These are phyloP conservation scores for Pomacea maculata DNA, from an alignment of 1,140 invertebrate species.

Conservation along the genomic window DNA sequence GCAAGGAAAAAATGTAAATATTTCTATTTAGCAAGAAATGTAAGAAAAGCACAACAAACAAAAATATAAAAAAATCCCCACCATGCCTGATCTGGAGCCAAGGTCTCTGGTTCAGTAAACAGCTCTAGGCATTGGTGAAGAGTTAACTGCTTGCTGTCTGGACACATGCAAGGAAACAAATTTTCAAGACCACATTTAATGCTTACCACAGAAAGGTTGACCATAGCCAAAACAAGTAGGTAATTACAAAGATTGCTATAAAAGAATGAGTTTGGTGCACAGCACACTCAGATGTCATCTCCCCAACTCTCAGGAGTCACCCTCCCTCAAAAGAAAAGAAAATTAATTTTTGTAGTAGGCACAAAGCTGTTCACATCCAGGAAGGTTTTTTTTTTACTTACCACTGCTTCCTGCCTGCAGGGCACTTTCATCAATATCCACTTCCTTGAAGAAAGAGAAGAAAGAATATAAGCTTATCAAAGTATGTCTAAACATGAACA, in stretches of 20 bases:
- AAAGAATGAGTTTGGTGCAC: too few species aligned
- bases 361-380: too few species aligned
- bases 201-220: not conserved
- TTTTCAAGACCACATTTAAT: not conserved
- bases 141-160: constrained; percentile 55
- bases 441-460: not conserved
- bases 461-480: not conserved
- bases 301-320: too few species aligned
- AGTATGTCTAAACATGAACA: not conserved
- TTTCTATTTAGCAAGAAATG: not conserved
- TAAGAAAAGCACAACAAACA: too few species aligned
- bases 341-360: too few species aligned
- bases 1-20: not conserved
- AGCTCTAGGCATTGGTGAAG: constrained; percentile 68
- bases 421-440: too few species aligned
- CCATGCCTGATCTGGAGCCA: constrained; percentile 70
- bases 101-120: constrained; percentile 70
- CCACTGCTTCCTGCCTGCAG: too few species aligned
- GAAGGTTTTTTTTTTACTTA: too few species aligned
- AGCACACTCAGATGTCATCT: too few species aligned
- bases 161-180: constrained; percentile 14
- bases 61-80: constrained; percentile 30
- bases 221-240: too few species aligned
- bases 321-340: too few species aligned
- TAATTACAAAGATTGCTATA: too few species aligned